Evolutionary conservation across 1,140 invertebrate species (phyloP).

Genomic region (Hyposmocoma kahamanoa): DNA sequence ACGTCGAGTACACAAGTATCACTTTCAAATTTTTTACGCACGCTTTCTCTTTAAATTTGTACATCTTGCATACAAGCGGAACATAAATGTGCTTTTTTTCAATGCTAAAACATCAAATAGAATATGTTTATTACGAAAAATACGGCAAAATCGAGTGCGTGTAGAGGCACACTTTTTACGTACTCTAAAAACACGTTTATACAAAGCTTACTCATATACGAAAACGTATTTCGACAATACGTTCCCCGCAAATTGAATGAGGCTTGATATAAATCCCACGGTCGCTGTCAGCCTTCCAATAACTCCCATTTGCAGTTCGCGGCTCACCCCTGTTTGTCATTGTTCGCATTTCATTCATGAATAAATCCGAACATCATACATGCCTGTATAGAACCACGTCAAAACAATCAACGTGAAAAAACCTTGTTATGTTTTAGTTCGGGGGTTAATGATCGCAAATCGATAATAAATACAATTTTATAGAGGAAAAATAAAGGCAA

Average conservation of each 20-base stretch:
- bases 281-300: conserved; percentile 55
- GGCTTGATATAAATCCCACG: conserved; percentile 63
- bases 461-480: no score
- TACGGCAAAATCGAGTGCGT: no score
- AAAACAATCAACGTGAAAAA: no score
- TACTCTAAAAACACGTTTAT: no score
- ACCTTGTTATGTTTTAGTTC: no score
- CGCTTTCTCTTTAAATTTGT: conserved; percentile 39
- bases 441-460: no score
- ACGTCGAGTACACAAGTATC: conserved; percentile 31
- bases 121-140: no score
- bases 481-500: conserved; percentile 16
- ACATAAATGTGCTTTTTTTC: no score
- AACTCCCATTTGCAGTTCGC: conserved; percentile 33
- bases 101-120: no score
- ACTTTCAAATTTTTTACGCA: conserved; percentile 40
- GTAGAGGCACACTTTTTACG: no score
- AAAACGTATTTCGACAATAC: conserved; percentile 61
- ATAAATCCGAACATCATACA: conserved; percentile 22
- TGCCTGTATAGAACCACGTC: no score
- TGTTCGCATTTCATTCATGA: conserved; percentile 40
- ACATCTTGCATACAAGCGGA: conserved; percentile 7
- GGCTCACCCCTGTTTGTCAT: conserved; percentile 45
- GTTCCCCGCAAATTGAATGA: conserved; percentile 66
- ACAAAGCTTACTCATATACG: conserved; percentile 31